These are phyloP conservation scores for Xestobium rufovillosum DNA, from an alignment of 2,888 invertebrate genomes.

Conservation along the genomic window DNA sequence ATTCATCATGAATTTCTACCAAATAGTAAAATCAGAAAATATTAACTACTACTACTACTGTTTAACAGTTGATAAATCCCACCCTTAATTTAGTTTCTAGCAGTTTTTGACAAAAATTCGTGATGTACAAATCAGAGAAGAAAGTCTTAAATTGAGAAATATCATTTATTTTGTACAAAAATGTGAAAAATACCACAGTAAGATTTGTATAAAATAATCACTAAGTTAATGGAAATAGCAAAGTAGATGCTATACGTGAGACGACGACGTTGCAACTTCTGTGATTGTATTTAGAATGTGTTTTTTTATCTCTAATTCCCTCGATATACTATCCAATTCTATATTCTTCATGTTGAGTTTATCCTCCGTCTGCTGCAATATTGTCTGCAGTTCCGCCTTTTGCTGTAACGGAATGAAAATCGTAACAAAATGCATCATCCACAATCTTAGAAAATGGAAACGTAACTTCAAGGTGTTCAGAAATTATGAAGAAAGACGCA, in stretches of 20 bases:
- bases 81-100: too few relatives aligned
- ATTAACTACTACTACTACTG: too few relatives aligned
- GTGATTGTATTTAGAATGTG: conserved; percentile 36
- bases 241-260: conserved; percentile 14
- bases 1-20: too few relatives aligned
- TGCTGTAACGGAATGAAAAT: conserved; percentile 28
- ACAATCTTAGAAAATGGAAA: conserved; percentile 4
- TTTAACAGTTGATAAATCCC: too few relatives aligned
- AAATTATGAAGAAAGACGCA: not conserved
- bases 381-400: conserved; percentile 30
- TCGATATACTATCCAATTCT: conserved; percentile 30
- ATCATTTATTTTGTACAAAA: too few relatives aligned
- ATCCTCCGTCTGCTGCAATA: conserved; percentile 24
- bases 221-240: not conserved
- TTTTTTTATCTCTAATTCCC: conserved; percentile 29
- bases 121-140: too few relatives aligned
- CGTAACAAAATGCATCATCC: too few relatives aligned
- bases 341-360: conserved; percentile 25
- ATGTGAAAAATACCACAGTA: conserved; percentile 1
- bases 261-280: conserved; percentile 32
- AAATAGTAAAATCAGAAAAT: too few relatives aligned
- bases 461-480: conserved; percentile 1
- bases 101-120: too few relatives aligned
- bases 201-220: not conserved
- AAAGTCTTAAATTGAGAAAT: too few relatives aligned